Evolutionary conservation across 2,888 invertebrate genomes (phyloP).

Genomic region (Lucinisca nassula): DNA sequence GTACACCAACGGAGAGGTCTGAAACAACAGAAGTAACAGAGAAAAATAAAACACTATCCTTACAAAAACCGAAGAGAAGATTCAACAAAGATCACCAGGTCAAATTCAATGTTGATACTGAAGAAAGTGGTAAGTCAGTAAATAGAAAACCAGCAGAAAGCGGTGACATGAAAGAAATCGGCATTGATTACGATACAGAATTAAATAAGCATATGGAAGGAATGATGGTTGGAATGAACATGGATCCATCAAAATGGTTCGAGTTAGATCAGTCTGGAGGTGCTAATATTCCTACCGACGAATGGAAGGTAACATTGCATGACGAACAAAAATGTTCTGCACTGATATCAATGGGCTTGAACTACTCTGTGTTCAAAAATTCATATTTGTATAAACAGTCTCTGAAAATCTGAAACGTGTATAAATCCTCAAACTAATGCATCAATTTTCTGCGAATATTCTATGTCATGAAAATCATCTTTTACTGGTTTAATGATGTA

Average conservation of each 20-base stretch:
- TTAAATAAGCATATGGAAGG: neutral
- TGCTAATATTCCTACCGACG: neutral
- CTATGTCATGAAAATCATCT: too few species aligned
- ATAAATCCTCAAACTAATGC: too few species aligned
- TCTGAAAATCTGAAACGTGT: too few species aligned
- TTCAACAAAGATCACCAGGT: neutral
- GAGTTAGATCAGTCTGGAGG: neutral
- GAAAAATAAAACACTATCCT: neutral
- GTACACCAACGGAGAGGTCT: neutral
- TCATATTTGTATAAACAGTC: too few species aligned
- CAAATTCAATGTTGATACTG: neutral
- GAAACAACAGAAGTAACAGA: neutral
- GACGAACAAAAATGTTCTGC: too few species aligned
- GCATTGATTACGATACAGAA: neutral
- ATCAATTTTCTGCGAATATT: too few species aligned
- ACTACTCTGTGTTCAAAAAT: too few species aligned
- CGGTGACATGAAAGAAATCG: neutral
- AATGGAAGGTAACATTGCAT: neutral
- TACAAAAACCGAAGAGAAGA: neutral
- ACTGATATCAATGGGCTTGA: too few species aligned
- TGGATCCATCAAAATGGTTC: neutral
- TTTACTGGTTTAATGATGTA: too few species aligned
- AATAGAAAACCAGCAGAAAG: neutral
- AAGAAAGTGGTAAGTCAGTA: neutral
- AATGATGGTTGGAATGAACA: neutral